Evolutionary conservation across 2,797 vertebrate species (phyloP).

Genomic region (Anabas testudineus): DNA sequence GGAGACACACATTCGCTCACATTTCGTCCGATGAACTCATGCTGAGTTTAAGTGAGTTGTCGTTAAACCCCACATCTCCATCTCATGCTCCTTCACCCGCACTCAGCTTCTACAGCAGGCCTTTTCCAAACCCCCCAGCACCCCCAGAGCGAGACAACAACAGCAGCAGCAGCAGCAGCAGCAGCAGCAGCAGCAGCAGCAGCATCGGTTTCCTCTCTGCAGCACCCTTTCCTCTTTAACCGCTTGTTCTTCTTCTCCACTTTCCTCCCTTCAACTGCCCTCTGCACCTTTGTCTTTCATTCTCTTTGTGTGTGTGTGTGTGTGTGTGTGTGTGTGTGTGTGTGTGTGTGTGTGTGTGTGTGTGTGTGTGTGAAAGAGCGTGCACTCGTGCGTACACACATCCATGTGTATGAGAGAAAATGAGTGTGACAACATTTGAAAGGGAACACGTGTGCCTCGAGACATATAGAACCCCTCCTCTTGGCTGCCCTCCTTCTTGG

Average conservation of each 20-base stretch:
- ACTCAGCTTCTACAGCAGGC: not conserved
- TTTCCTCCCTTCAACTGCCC: not conserved
- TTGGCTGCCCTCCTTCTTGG: conserved; percentile 49
- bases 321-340: conserved; percentile 28
- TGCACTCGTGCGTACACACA: conserved; percentile 42
- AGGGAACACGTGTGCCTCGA: conserved; percentile 79
- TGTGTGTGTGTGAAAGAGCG: conserved; percentile 16
- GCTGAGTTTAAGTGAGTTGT: conserved; percentile 41
- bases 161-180: conserved; percentile 41
- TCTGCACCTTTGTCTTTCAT: conserved; percentile 58
- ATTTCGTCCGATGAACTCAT: conserved; percentile 17
- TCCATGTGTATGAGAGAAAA: conserved; percentile 63
- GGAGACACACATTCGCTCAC: conserved; percentile 20
- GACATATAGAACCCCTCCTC: conserved; percentile 55
- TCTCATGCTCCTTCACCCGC: conserved; percentile 18
- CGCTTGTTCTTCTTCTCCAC: conserved; percentile 8
- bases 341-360: conserved; percentile 60
- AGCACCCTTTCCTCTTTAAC: conserved; percentile 41
- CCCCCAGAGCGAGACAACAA: conserved; percentile 32
- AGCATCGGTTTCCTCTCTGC: conserved; percentile 35
- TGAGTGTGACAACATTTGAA: conserved; percentile 76
- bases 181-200: conserved; percentile 36
- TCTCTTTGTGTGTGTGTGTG: conserved; percentile 58
- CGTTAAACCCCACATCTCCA: conserved; percentile 32
- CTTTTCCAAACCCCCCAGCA: not conserved